Evolutionary conservation across 2,888 invertebrate genomes (phyloP), one percentile per base, ranked within the genome.

Genomic region (Amphipyra berbera): DNA sequence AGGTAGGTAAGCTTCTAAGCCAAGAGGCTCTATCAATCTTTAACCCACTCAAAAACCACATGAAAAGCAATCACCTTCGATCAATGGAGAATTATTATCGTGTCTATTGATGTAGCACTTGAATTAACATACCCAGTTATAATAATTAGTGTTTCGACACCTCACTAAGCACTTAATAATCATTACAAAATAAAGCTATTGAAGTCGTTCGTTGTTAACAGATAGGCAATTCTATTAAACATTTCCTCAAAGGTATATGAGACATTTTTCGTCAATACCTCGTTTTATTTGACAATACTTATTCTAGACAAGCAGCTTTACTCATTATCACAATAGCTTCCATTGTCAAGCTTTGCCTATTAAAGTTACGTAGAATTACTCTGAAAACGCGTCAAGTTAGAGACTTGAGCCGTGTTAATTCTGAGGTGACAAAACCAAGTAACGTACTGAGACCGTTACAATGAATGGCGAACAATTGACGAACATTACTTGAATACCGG

Each of bases 401-500:
- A 27, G 21, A 5, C 6, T 6, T 7, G n/a, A 30, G 21, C 21
- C 27, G 44, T 9, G 27, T n/a, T 45, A n/a, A 27, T 45, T n/a
- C 27, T 4, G 45, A 45, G 45, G 27, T 27, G 45, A 27, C n/a
- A 27, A 45, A 27, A 21, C 21, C 5, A 14, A 15, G 15, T 3
- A 5, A 12, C 21, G 44, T 27, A 27, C 21, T 27, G 45, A 27
- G 45, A 14, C 15, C 15, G 42, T 15, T 42, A 37, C 9, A 15
- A 15, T 5, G 0, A 6, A 6, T n/a, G 45, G 27, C 5, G 6
- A 21, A 12, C 21, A 9, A 21, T 12, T 5, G 12, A n/a, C 27
- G 45, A 45, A 45, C 27, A 45, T 27, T 12, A 44, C 21, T 41
- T 41, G 14, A 14, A 14, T 41, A 41, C 41, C 41, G 41, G 13